A percentile compares a stretch with the other conserved stretches of the same genome.
These are phyloP conservation scores for Andrena minutula DNA, from an alignment of 2,888 invertebrate species.

Conservation along the genomic window DNA sequence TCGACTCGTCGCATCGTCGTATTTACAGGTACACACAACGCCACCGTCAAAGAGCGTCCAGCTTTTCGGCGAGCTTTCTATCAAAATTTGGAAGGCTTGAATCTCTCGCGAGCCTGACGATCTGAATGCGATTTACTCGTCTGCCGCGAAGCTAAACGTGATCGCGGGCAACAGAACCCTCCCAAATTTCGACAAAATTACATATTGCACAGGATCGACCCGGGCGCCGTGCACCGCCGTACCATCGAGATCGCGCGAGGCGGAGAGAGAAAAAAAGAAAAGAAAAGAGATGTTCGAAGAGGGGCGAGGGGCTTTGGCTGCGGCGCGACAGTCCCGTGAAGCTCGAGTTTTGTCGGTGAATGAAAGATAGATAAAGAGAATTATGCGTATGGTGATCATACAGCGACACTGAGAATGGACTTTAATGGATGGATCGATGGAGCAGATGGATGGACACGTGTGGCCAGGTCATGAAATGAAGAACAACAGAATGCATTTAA, in stretches of 20 bases:
- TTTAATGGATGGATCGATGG: constrained; percentile 69
- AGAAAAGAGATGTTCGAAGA: not conserved
- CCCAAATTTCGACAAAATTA: constrained; percentile 70
- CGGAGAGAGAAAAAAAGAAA: constrained; percentile 10
- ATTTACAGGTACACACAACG: constrained; percentile 52
- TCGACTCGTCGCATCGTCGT: constrained; percentile 39
- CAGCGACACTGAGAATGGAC: constrained; percentile 70
- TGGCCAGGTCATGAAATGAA: constrained; percentile 85
- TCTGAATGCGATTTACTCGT: not conserved
- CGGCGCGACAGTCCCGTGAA: constrained; percentile 10
- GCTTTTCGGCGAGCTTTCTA: constrained; percentile 40
- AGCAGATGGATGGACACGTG: constrained; percentile 73
- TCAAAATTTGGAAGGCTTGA: constrained; percentile 58
- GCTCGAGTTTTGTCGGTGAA: constrained; percentile 33
- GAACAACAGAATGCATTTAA: constrained; percentile 85
- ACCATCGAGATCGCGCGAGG: constrained; percentile 8
- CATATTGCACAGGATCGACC: constrained; percentile 43
- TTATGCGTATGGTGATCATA: constrained; percentile 71
- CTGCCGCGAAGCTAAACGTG: not conserved
- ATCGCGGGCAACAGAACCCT: constrained; percentile 18
- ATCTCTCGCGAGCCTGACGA: not conserved
- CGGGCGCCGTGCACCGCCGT: not conserved
- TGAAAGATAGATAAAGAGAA: constrained; percentile 46
- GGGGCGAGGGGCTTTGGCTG: not conserved
- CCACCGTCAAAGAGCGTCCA: constrained; percentile 7